These are phyloP conservation scores for Rana temporaria DNA, from an alignment of 2,113 vertebrate species.

Conservation along the genomic window DNA sequence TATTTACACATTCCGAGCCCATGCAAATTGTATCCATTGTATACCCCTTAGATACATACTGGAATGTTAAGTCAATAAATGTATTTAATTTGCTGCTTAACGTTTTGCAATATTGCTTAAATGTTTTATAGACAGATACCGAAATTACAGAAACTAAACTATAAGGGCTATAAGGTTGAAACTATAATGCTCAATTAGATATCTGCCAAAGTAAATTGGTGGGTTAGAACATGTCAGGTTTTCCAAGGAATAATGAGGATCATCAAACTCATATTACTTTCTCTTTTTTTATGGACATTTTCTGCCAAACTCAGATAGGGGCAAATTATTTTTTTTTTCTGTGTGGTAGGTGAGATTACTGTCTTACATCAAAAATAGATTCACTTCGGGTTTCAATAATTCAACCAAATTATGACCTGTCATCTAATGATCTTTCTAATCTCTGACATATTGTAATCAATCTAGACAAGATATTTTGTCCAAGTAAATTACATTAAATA, in stretches of 20 bases:
- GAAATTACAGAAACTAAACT: slow-evolving; percentile 24
- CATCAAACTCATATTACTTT: slow-evolving; percentile 53
- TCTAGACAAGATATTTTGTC: slow-evolving; percentile 50
- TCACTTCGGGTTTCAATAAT: slow-evolving; percentile 45
- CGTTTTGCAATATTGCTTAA: slow-evolving; percentile 8
- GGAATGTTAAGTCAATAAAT: neutral
- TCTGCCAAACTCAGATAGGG: slow-evolving; percentile 54
- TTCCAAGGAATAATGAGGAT: slow-evolving; percentile 54
- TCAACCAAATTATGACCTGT: slow-evolving; percentile 50
- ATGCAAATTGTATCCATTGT: too few species aligned
- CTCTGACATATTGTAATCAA: slow-evolving; percentile 47
- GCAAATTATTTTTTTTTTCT: slow-evolving; percentile 54
- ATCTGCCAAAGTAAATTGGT: slow-evolving; percentile 51
- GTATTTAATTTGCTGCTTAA: neutral
- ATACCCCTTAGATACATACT: too few species aligned
- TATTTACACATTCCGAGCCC: too few species aligned
- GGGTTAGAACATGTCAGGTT: slow-evolving; percentile 49
- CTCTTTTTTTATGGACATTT: slow-evolving; percentile 48
- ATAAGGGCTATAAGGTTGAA: slow-evolving; percentile 18
- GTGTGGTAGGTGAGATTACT: slow-evolving; percentile 41
- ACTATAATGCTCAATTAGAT: slow-evolving; percentile 44
- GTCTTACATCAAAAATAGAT: slow-evolving; percentile 55
- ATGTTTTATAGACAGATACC: slow-evolving; percentile 15
- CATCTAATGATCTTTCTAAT: slow-evolving; percentile 47
- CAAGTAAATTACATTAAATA: slow-evolving; percentile 36